These are phyloP conservation scores for Steatornis caripensis DNA, from an alignment of 2,113 vertebrate genomes.

Conservation along the genomic window DNA sequence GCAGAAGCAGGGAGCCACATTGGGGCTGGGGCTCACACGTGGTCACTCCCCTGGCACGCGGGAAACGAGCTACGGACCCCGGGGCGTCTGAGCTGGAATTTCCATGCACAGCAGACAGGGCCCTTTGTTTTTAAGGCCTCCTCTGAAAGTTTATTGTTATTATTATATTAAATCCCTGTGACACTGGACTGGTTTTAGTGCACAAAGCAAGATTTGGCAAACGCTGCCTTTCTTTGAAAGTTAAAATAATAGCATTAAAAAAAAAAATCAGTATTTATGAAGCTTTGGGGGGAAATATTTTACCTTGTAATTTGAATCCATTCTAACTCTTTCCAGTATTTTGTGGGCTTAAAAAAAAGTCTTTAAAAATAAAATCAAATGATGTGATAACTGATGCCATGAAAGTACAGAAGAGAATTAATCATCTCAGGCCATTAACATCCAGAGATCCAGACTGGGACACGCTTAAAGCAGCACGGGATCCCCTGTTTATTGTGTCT, in stretches of 20 bases:
- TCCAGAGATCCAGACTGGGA: neutral
- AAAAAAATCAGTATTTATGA: neutral
- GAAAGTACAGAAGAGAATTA: constrained; percentile 20
- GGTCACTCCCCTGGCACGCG: neutral
- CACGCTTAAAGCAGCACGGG: neutral
- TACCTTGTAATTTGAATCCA: constrained; percentile 12
- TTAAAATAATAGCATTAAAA: neutral
- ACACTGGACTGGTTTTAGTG: neutral
- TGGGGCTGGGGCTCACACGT: neutral
- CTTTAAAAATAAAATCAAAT: neutral
- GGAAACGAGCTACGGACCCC: neutral
- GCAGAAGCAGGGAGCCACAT: too few relatives aligned
- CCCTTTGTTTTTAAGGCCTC: constrained; percentile 9
- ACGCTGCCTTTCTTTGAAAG: neutral
- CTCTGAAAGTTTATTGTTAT: constrained; percentile 33
- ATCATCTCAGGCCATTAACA: neutral
- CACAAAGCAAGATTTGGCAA: constrained; percentile 16
- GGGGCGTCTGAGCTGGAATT: neutral
- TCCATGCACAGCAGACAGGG: neutral
- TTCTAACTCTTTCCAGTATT: constrained; percentile 9
- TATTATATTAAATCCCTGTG: constrained; percentile 2
- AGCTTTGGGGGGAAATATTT: constrained; percentile 40
- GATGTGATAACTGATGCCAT: neutral
- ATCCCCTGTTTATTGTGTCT: constrained; percentile 3
- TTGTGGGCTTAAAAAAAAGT: neutral